Evolutionary conservation across 92 coral and sea anemone genomes (phyloP).

Genomic region (Pocillopora grandis): DNA sequence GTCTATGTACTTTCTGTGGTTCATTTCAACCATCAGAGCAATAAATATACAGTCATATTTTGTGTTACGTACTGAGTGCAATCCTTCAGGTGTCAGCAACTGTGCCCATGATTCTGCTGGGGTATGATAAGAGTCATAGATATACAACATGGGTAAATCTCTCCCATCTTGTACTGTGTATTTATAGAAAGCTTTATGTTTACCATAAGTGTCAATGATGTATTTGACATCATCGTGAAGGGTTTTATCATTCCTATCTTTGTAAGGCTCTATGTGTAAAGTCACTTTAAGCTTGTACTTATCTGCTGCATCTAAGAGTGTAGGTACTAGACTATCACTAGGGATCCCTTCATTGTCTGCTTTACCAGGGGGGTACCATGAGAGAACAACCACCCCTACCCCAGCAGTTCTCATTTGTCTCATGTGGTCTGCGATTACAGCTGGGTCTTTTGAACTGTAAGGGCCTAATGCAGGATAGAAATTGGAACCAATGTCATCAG

Average conservation of each 20-base stretch:
- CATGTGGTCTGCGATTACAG: constrained; percentile 82
- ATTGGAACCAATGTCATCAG: constrained; percentile 92
- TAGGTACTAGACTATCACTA: constrained; percentile 65
- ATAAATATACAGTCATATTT: constrained; percentile 91
- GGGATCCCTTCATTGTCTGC: constrained; percentile 91
- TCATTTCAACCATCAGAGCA: constrained; percentile 81
- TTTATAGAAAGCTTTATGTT: constrained; percentile 87
- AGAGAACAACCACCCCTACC: constrained; percentile 87
- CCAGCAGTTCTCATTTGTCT: constrained; percentile 85
- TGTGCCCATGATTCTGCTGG: constrained; percentile 85
- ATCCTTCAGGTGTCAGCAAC: constrained; percentile 71
- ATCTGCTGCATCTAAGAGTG: constrained; percentile 71
- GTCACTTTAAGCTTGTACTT: constrained; percentile 77
- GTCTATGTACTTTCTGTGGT: constrained; percentile 69
- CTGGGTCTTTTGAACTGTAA: constrained; percentile 85
- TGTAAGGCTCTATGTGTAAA: constrained; percentile 87
- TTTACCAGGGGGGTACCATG: constrained; percentile 94
- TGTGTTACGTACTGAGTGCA: constrained; percentile 86
- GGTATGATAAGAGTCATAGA: constrained; percentile 95
- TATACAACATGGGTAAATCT: constrained; percentile 76
- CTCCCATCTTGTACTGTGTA: constrained; percentile 68
- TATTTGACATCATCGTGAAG: constrained; percentile 82
- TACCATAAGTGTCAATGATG: constrained; percentile 65
- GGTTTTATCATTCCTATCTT: constrained; percentile 80
- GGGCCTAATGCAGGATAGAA: constrained; percentile 94